Conservation (phyloP, 2,113 vertebrate genomes). For the Triplophysa dalaica region DNA sequence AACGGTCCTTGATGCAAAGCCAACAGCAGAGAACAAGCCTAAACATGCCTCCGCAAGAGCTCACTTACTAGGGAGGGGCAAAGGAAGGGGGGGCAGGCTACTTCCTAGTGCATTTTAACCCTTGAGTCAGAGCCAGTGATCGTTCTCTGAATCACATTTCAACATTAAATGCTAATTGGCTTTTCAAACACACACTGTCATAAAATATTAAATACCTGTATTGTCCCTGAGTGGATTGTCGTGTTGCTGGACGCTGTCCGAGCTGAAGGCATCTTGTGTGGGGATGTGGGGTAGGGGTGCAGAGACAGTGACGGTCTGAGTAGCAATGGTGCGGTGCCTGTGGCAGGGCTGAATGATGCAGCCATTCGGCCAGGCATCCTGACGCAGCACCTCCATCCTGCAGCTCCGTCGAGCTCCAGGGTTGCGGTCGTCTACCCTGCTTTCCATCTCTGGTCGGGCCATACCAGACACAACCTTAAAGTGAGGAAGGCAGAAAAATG, state of each 20-base stretch:
- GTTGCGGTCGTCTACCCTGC: slow-evolving; percentile 54
- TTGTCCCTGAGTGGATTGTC: slow-evolving; percentile 35
- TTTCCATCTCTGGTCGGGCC: slow-evolving; percentile 73
- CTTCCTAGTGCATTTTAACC: slow-evolving; percentile 32
- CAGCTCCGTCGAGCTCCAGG: slow-evolving; percentile 46
- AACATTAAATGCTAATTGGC: slow-evolving; percentile 3
- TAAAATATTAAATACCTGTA: slow-evolving; percentile 40
- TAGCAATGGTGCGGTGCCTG: slow-evolving; percentile 26
- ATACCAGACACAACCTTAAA: slow-evolving; percentile 62
- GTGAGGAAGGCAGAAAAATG: neutral
- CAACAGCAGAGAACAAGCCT: slow-evolving; percentile 63
- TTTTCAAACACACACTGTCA: neutral
- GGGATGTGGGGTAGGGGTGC: neutral
- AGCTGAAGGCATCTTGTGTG: slow-evolving; percentile 24
- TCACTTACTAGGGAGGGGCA: slow-evolving; percentile 28
- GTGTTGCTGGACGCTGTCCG: slow-evolving; percentile 23
- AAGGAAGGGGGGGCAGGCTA: neutral
- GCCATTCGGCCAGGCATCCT: slow-evolving; percentile 40
- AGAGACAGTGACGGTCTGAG: slow-evolving; percentile 37
- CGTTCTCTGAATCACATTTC: slow-evolving; percentile 13
- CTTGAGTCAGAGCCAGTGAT: slow-evolving; percentile 7
- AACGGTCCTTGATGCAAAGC: slow-evolving; percentile 37
- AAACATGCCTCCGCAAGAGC: slow-evolving; percentile 67
- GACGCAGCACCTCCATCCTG: slow-evolving; percentile 52
- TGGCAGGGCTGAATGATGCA: slow-evolving; percentile 38